These are phyloP conservation scores for Cynoglossus semilaevis DNA, from an alignment of 2,113 vertebrate genomes.

Conservation along the genomic window DNA sequence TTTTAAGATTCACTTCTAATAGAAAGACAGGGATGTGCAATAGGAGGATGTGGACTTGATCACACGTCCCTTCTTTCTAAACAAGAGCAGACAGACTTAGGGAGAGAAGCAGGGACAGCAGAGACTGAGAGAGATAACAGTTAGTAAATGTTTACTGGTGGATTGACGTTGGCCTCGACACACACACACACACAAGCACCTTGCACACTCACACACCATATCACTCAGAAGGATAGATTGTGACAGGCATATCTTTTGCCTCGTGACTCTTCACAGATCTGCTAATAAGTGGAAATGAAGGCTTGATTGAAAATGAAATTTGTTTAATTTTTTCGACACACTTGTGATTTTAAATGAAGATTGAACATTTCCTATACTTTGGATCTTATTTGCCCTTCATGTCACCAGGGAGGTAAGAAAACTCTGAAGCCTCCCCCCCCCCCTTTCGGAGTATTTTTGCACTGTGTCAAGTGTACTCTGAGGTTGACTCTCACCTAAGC, in stretches of 20 bases:
- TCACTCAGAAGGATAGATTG: conserved; percentile 61
- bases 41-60: no score
- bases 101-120: no score
- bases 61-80: no score
- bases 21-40: no score
- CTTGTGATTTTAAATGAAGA: conserved; percentile 33
- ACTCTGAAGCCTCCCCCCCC: neutral
- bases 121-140: no score
- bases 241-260: conserved; percentile 63
- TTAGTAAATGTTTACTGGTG: conserved; percentile 9
- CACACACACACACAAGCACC: conserved; percentile 2
- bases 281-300: conserved; percentile 59
- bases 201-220: conserved; percentile 7
- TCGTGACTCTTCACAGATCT: conserved; percentile 51
- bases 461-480: conserved; percentile 20
- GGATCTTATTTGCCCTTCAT: conserved; percentile 18
- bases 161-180: conserved; percentile 40
- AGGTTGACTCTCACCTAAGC: no score
- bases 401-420: conserved; percentile 4
- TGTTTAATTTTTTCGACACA: conserved; percentile 36
- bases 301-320: conserved; percentile 56
- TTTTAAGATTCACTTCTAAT: no score
- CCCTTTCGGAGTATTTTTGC: conserved; percentile 12
- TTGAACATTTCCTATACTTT: conserved; percentile 9
- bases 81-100: no score